phyloP scores from a whole-genome alignment of 2,113 vertebrate genomes.

The Microcebus jonahi region DNA sequence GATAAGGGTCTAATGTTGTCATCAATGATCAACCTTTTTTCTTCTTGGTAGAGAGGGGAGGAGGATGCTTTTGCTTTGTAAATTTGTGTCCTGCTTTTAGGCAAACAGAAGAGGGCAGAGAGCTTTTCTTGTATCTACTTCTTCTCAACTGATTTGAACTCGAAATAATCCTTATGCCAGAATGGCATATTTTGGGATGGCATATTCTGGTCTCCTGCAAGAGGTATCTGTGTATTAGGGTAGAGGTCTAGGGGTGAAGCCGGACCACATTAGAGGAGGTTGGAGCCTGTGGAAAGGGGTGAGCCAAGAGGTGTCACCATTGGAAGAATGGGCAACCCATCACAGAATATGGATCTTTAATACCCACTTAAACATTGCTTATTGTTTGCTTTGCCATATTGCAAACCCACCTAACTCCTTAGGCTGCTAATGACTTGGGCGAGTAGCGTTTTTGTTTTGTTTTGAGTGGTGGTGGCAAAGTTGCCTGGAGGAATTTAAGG shows the following conservation, averaged over 20 bases:
- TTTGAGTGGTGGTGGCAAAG: not conserved
- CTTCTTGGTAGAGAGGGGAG: not conserved
- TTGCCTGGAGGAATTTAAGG: not conserved
- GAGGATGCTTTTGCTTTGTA: not conserved
- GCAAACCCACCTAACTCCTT: not conserved
- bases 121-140: not conserved
- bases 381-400: not conserved
- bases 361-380: not conserved
- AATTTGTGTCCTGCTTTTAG: not conserved
- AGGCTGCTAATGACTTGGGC: not conserved
- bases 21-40: not conserved
- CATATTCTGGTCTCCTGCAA: not conserved
- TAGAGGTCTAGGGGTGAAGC: rapidly evolving
- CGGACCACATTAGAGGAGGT: not conserved
- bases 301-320: not conserved
- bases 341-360: not conserved
- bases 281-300: not conserved
- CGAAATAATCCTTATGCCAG: not conserved
- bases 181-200: not conserved
- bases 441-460: not conserved
- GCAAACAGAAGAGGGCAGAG: not conserved
- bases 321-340: not conserved
- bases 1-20: not conserved
- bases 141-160: not conserved
- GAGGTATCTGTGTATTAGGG: not conserved